These are phyloP conservation scores for Halcyon malimbica DNA, from an alignment of 2,113 vertebrate species.

Conservation along the genomic window DNA sequence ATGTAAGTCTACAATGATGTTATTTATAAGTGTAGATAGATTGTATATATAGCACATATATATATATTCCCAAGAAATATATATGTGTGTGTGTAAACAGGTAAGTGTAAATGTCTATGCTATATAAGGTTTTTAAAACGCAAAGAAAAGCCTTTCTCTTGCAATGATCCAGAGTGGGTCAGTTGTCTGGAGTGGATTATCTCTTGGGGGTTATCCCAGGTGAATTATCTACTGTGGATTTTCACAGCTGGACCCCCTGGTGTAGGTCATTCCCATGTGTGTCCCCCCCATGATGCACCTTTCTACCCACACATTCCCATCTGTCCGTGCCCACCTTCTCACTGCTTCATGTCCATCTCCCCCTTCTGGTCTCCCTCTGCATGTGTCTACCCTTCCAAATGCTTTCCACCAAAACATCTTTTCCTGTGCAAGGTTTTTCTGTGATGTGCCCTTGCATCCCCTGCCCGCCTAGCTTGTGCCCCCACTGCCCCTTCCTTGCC, in stretches of 20 bases:
- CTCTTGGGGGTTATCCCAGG: not conserved
- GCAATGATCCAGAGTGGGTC: not conserved
- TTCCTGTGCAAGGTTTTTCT: not conserved
- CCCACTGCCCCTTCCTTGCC: too few species aligned
- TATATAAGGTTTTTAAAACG: not conserved
- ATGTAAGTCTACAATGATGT: not conserved
- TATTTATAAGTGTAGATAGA: not conserved
- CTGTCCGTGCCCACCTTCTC: too few species aligned
- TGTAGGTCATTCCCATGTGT: not conserved
- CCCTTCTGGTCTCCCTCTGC: not conserved
- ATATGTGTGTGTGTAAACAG: not conserved
- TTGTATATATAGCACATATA: not conserved
- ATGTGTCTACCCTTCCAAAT: not conserved
- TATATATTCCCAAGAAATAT: not conserved
- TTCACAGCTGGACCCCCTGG: not conserved
- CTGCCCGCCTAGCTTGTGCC: too few species aligned
- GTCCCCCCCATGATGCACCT: not conserved
- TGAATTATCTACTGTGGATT: not conserved
- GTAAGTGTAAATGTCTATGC: not conserved
- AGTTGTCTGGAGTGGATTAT: not conserved
- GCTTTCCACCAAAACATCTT: not conserved
- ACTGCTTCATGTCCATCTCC: too few species aligned
- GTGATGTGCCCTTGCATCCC: not conserved
- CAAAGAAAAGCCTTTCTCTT: not conserved
- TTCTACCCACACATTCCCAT: not conserved